These are phyloP conservation scores for Rhinolophus ferrumequinum DNA, from an alignment of 2,113 vertebrate species.

Conservation along the genomic window DNA sequence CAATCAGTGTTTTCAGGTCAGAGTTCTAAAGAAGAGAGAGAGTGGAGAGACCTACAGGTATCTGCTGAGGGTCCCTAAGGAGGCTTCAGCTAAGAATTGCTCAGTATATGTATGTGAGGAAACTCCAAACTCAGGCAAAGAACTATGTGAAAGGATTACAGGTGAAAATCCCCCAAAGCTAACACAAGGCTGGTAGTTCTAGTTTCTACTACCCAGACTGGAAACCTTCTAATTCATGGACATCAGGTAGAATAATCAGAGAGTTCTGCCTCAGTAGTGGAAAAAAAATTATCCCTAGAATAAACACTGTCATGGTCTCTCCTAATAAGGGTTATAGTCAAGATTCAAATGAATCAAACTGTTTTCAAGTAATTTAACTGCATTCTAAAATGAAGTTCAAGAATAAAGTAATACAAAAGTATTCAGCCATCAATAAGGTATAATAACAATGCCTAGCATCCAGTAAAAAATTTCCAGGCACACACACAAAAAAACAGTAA, in stretches of 20 bases:
- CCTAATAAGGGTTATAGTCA: background rate
- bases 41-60: background rate
- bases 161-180: background rate
- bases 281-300: background rate
- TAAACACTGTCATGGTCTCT: background rate
- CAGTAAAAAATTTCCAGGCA: background rate
- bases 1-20: background rate
- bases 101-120: background rate
- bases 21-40: background rate
- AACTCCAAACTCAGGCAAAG: background rate
- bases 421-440: background rate
- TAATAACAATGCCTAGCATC: background rate
- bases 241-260: background rate
- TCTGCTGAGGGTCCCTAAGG: background rate
- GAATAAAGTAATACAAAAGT: background rate
- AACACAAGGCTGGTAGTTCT: background rate
- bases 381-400: background rate
- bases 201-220: background rate
- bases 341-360: background rate
- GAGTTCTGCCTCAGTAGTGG: background rate
- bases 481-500: background rate
- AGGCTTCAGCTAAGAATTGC: background rate
- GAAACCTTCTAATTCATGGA: background rate
- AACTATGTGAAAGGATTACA: background rate
- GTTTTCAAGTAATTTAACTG: background rate